Conservation (phyloP, 2,113 vertebrate genomes). For the Nannospalax galili region DNA sequence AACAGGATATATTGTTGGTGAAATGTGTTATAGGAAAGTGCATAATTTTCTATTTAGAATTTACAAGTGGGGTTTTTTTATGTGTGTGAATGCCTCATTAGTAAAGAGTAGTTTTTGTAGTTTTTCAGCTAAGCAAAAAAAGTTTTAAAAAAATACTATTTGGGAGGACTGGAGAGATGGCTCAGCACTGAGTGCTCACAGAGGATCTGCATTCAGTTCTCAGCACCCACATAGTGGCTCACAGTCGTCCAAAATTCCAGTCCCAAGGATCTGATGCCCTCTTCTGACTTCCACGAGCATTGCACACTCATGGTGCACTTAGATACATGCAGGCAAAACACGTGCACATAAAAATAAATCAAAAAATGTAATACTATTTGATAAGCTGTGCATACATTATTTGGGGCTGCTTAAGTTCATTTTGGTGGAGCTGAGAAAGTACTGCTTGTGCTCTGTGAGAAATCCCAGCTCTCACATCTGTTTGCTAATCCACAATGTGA, state of each 20-base stretch:
- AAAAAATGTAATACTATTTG: conserved; percentile 47
- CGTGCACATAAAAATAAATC: no score
- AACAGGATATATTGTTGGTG: background rate
- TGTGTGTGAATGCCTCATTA: background rate
- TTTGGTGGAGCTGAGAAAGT: background rate
- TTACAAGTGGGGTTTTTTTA: conserved; percentile 34
- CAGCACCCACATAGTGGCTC: no score
- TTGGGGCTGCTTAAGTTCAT: background rate
- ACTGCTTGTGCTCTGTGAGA: background rate
- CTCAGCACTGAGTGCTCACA: no score
- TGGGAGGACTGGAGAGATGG: background rate
- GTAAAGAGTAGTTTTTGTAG: conserved; percentile 22
- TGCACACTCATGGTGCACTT: no score
- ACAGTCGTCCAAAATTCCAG: no score
- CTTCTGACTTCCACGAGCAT: no score
- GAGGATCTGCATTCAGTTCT: no score
- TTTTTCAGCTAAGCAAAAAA: conserved; percentile 30
- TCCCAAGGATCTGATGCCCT: no score
- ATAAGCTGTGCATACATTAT: background rate
- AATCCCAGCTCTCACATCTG: background rate
- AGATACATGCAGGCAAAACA: no score
- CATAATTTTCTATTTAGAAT: conserved; percentile 4
- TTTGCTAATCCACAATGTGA: background rate
- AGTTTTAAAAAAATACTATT: conserved; percentile 1
- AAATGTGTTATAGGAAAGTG: background rate